Evolutionary conservation across 1,140 invertebrate genomes (phyloP).

Genomic region (Drosophila suzukii): DNA sequence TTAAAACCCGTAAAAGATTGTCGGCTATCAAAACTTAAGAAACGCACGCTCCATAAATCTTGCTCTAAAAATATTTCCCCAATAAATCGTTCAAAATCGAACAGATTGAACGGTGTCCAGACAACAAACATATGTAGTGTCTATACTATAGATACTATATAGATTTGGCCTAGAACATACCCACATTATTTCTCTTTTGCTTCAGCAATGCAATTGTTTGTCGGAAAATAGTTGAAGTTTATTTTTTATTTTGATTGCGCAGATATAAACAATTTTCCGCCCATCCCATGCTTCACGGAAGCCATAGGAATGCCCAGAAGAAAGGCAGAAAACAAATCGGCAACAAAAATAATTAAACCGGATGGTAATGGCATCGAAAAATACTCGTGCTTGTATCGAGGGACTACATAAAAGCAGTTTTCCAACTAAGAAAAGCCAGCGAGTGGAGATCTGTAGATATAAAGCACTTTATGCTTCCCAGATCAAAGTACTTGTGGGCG

Average conservation of each 20-base stretch:
- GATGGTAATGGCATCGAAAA: constrained; percentile 63
- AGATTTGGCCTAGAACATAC: constrained; percentile 7
- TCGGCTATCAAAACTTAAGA: background rate
- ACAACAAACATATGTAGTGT: constrained; percentile 18
- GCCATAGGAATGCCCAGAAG: constrained; percentile 53
- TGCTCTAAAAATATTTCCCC: constrained; percentile 49
- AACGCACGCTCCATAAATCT: constrained; percentile 38
- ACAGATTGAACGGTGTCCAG: constrained; percentile 32
- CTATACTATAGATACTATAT: constrained; percentile 7
- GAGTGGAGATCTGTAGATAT: constrained; percentile 60
- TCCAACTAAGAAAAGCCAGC: constrained; percentile 29
- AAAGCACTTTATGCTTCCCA: constrained; percentile 64
- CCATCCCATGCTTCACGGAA: constrained; percentile 60
- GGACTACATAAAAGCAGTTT: constrained; percentile 67
- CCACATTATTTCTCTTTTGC: constrained; percentile 3
- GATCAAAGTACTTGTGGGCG: constrained; percentile 60
- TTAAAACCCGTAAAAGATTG: background rate
- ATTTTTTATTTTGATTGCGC: constrained; percentile 72
- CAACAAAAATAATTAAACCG: constrained; percentile 52
- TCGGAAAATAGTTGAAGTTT: constrained; percentile 68
- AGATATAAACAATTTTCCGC: constrained; percentile 73
- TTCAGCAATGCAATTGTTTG: constrained; percentile 73
- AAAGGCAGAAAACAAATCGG: constrained; percentile 22
- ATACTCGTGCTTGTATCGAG: constrained; percentile 34
- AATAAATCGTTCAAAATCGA: constrained; percentile 62